Evolutionary conservation across 2,113 vertebrate genomes (phyloP).

Genomic region (Henicopernis longicauda): DNA sequence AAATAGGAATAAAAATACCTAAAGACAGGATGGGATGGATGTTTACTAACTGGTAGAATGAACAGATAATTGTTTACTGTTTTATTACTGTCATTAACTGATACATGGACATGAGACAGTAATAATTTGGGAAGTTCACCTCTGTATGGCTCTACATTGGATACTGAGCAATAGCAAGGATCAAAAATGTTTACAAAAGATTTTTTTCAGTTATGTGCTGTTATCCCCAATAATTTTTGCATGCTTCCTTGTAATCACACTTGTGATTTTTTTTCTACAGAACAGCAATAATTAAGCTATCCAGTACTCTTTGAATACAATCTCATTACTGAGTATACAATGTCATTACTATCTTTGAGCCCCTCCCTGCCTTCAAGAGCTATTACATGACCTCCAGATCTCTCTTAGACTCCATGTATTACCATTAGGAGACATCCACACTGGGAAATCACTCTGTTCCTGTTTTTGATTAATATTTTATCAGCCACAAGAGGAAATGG

Average conservation of each 20-base stretch:
- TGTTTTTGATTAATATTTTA: slow-evolving; percentile 98
- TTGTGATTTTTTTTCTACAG: neutral
- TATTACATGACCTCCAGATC: slow-evolving; percentile 85
- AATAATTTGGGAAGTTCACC: neutral
- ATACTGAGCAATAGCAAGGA: neutral
- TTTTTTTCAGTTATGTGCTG: neutral
- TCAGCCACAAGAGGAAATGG: slow-evolving; percentile 89
- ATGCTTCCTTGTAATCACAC: neutral
- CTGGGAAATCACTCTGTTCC: slow-evolving; percentile 87
- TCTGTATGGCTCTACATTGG: accelerated
- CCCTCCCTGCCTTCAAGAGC: slow-evolving; percentile 77
- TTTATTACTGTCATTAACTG: neutral
- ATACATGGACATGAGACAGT: neutral
- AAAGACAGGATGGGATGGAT: neutral
- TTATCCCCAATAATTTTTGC: neutral
- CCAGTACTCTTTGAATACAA: neutral
- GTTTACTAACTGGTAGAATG: neutral
- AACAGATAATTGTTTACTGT: neutral
- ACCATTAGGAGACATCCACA: slow-evolving; percentile 88
- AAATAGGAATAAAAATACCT: neutral
- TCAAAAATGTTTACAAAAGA: neutral
- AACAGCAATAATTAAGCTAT: neutral
- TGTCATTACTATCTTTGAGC: slow-evolving; percentile 73
- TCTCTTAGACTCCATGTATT: slow-evolving; percentile 79
- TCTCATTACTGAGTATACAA: slow-evolving; percentile 61